A percentile compares a stretch with the other conserved stretches of the same genome.
Evolutionary conservation across 2,113 vertebrate genomes (phyloP).

Genomic region (Corvus cornix): DNA sequence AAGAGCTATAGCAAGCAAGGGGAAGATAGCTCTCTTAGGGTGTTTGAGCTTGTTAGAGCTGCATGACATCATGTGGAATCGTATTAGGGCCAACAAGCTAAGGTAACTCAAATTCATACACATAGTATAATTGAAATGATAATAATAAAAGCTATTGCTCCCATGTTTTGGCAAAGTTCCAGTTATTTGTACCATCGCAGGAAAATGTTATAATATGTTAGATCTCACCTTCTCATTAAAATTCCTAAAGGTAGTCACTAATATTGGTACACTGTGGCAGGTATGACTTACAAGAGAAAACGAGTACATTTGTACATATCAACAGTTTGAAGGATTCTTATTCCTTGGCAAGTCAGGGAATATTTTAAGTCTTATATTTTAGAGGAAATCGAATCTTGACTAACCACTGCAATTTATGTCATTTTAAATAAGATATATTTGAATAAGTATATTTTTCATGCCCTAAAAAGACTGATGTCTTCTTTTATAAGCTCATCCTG

Average conservation of each 20-base stretch:
- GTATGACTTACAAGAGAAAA: constrained; percentile 76
- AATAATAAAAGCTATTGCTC: background rate
- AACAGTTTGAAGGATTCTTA: constrained; percentile 79
- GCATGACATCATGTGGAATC: background rate
- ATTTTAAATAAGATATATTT: constrained; percentile 87
- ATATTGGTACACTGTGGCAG: constrained; percentile 56
- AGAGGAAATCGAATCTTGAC: constrained; percentile 84
- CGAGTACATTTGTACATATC: constrained; percentile 78
- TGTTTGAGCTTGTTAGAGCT: constrained; percentile 20
- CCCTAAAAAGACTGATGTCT: constrained; percentile 85
- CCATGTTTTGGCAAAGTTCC: background rate
- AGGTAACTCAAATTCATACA: background rate
- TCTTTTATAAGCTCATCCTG: constrained; percentile 86
- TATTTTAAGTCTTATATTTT: constrained; percentile 84
- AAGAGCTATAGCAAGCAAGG: constrained; percentile 42
- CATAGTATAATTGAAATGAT: background rate
- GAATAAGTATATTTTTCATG: constrained; percentile 87
- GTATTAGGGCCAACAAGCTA: constrained; percentile 9
- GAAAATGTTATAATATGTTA: constrained; percentile 32
- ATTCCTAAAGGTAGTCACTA: constrained; percentile 71
- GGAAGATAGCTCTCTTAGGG: constrained; percentile 31
- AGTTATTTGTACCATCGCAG: constrained; percentile 23
- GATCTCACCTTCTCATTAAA: constrained; percentile 45
- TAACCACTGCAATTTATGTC: constrained; percentile 85
- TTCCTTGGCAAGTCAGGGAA: constrained; percentile 77